Percentiles rank a stretch among this genome's conserved stretches.
These are phyloP conservation scores for Acanthosepion esculentum DNA, from an alignment of 2,888 invertebrate genomes.

Conservation along the genomic window DNA sequence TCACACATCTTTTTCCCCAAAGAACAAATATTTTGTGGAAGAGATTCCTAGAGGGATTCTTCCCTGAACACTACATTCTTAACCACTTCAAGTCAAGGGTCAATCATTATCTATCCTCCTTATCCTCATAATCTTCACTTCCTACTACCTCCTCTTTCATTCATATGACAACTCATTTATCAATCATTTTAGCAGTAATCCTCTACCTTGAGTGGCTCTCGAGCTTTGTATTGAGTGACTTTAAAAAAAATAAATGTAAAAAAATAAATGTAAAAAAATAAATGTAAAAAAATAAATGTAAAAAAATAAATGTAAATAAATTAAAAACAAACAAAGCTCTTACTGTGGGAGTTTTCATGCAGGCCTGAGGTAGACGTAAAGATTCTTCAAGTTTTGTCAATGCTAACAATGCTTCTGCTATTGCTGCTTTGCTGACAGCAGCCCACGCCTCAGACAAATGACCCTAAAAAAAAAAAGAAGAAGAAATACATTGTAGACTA, in stretches of 20 bases:
- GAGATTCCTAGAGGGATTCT: too few species aligned
- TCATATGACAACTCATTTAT: too few species aligned
- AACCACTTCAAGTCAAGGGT: too few species aligned
- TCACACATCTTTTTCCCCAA: too few species aligned
- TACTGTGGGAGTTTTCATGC: conserved; percentile 87
- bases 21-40: too few species aligned
- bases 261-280: neutral
- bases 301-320: neutral
- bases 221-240: too few species aligned
- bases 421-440: conserved; percentile 87
- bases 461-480: conserved; percentile 79
- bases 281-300: neutral
- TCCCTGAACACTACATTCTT: too few species aligned
- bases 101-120: too few species aligned
- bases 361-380: conserved; percentile 84
- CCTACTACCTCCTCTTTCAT: too few species aligned
- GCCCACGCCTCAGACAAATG: conserved; percentile 91
- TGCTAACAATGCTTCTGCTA: conserved; percentile 89
- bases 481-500: neutral
- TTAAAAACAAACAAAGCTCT: conserved; percentile 52
- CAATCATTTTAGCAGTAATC: too few species aligned
- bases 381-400: conserved; percentile 87
- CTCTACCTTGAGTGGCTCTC: too few species aligned
- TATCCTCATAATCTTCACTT: too few species aligned
- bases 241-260: neutral